Conservation (phyloP, 2,888 invertebrate genomes). For the Volucella inanis region DNA sequence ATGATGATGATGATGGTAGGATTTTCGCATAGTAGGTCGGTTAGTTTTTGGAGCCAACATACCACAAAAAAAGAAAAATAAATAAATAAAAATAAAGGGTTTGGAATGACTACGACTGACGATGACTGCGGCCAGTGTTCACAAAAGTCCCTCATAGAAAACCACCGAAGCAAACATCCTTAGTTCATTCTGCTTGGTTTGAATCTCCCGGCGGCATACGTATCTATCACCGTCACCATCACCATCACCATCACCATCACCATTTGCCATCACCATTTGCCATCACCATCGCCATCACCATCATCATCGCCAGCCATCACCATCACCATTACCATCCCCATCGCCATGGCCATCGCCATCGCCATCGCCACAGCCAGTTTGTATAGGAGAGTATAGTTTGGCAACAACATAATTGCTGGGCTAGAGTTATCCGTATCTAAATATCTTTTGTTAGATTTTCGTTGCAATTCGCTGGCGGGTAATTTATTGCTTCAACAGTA, state of each 20-base stretch:
- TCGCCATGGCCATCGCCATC: background rate
- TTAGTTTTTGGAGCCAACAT: conserved; percentile 55
- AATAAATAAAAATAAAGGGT: conserved; percentile 36
- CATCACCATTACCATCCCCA: background rate
- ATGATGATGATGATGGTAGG: background rate
- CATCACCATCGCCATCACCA: background rate
- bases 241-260: conserved; percentile 43
- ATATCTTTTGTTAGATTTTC: conserved; percentile 73
- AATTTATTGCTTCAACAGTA: conserved; percentile 68
- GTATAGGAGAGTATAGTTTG: conserved; percentile 49
- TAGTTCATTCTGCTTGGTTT: conserved; percentile 62
- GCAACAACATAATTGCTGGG: conserved; percentile 72
- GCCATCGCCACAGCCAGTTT: background rate
- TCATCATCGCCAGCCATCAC: background rate
- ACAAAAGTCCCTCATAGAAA: conserved; percentile 65
- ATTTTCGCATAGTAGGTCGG: conserved; percentile 52
- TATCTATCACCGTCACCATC: conserved; percentile 49
- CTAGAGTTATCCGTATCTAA: conserved; percentile 56
- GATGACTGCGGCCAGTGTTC: conserved; percentile 42
- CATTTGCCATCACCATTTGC: background rate
- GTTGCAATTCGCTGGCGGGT: conserved; percentile 70
- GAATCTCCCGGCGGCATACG: conserved; percentile 26
- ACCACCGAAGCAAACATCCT: conserved; percentile 74
- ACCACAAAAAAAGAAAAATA: conserved; percentile 56
- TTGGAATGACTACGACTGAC: conserved; percentile 47